A percentile compares a stretch with the other conserved stretches of the same genome.
Evolutionary conservation across 2,113 vertebrate genomes (phyloP).

Genomic region (Halcyon malimbica): DNA sequence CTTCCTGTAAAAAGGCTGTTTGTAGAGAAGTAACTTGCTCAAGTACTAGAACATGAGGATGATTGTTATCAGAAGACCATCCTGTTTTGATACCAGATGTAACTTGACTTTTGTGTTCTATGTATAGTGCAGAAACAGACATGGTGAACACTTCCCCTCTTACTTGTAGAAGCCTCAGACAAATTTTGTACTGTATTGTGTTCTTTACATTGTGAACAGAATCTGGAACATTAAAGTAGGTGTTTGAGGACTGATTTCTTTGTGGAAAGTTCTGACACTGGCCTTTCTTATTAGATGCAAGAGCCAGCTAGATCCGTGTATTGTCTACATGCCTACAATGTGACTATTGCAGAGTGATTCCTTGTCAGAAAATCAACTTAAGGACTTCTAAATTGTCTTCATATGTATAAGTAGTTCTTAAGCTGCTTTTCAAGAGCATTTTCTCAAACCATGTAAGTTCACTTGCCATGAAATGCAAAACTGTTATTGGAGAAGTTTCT

Average conservation of each 20-base stretch:
- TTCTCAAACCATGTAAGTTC: not conserved
- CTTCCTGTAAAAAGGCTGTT: not conserved
- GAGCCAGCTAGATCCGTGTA: not conserved
- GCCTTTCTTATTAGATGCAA: not conserved
- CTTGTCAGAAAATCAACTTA: not conserved
- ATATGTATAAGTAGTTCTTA: not conserved
- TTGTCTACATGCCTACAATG: accelerated
- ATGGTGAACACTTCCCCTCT: not conserved
- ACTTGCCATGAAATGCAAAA: not conserved
- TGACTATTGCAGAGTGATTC: not conserved
- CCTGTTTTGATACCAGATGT: not conserved
- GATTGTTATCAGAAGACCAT: not conserved
- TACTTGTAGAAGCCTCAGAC: not conserved
- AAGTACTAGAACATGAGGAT: not conserved
- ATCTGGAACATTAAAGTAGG: not conserved
- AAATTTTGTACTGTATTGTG: not conserved
- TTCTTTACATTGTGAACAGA: not conserved
- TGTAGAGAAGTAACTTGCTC: not conserved
- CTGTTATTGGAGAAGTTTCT: not conserved
- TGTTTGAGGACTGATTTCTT: not conserved
- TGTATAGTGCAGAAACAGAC: not conserved
- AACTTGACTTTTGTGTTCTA: not conserved
- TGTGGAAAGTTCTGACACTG: not conserved
- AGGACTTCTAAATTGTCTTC: not conserved
- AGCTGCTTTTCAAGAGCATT: not conserved